Base-by-base conservation (phyloP, 2,797 vertebrate genomes). In the Notolepis coatsorum region DNA sequence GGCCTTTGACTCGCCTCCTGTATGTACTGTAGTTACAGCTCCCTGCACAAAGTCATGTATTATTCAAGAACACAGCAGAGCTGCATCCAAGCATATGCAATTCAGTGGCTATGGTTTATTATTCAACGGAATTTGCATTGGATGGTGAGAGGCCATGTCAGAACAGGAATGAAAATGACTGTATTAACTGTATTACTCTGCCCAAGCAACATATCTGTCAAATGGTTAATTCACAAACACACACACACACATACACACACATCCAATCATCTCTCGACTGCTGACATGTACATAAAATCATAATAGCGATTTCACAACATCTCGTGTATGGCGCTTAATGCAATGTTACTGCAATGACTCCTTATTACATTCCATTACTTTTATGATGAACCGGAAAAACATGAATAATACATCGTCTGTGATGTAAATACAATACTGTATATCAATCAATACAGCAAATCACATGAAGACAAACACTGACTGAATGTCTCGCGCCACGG, bases 351-450 rank as follows among this genome's bases (percentile, higher is more conserved):
- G 66, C 45, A 33, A 13, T 43, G 63, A 54, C 28, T 24, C 33
- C 33, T 49, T 24, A 48, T 41, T 37, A 10, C 24, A 21, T 28
- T 31, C 33, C 43, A 48, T 48, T 46, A 41, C 33, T 10, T 30
- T 21, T 17, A 33, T 23, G 31, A 45, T 25, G 53, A 25, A 49
- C 43, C 50, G 17, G 30, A 13, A 21, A 30, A 13, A 21, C 35
- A 66, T 71, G 59, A 71, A 77, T 74, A 42, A 65, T 63, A 48
- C 47, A 55, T 28, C 15, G 3, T 58, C 42, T 37, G 20, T 58
- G 42, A 35, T 46, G 23, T 58, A 35, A 9, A 24, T 24, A 17
- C 30, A 53, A 31, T 18, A 9, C 28, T 20, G 28, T 28, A 35
- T 24, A 25, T 43, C 27, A 24, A 21, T 57, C 12, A 30, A 45